These are phyloP conservation scores for Malurus alboscapulatus DNA, from an alignment of 2,113 vertebrate genomes.

Conservation along the genomic window DNA sequence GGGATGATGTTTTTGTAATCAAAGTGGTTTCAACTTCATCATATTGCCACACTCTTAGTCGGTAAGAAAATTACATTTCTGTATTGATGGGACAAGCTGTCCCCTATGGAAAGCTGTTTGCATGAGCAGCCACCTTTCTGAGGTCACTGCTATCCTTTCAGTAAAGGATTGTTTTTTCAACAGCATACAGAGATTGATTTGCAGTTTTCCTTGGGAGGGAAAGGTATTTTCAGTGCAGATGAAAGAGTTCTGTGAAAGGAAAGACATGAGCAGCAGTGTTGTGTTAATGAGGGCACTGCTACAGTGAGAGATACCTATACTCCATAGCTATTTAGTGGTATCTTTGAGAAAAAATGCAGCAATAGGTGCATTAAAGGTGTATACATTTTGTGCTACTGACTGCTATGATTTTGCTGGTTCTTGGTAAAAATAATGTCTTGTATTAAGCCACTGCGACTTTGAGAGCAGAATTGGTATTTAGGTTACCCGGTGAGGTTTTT, in stretches of 20 bases:
- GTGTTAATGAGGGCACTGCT: not conserved
- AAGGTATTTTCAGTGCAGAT: not conserved
- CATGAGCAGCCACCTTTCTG: not conserved
- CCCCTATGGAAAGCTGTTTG: not conserved
- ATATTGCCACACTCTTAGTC: accelerated
- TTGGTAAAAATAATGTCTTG: not conserved
- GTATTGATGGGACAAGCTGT: not conserved
- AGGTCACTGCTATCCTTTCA: not conserved
- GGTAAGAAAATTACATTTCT: not conserved
- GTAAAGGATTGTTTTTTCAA: not conserved
- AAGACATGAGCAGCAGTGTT: not conserved
- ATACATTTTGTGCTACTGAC: accelerated
- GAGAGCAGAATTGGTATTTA: not conserved
- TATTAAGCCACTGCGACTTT: not conserved
- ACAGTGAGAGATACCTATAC: not conserved
- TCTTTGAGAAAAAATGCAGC: not conserved
- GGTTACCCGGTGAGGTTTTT: not conserved
- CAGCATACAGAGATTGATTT: not conserved
- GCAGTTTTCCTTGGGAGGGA: not conserved
- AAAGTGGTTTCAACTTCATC: not conserved
- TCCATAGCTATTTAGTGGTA: not conserved
- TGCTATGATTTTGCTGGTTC: not conserved
- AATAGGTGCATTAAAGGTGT: not conserved
- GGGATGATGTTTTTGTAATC: not conserved
- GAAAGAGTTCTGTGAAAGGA: not conserved